Conservation (phyloP, 2,113 vertebrate species). For the Labrus mixtus region DNA sequence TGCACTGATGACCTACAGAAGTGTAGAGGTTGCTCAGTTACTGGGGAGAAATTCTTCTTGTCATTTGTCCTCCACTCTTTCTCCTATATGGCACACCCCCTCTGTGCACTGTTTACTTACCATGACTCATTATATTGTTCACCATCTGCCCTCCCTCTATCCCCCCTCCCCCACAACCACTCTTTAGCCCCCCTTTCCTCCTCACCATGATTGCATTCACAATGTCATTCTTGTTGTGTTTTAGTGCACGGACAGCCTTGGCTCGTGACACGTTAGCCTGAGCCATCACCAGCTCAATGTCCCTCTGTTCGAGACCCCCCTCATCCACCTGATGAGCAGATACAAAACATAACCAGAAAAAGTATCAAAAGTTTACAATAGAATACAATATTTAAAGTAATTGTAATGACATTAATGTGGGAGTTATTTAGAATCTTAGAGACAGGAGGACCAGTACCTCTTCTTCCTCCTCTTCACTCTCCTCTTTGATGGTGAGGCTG, state of each 20-base stretch:
- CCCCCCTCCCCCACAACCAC: background rate
- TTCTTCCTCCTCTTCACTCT: conserved; percentile 93
- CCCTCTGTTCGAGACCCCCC: conserved; percentile 91
- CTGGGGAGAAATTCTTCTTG: conserved; percentile 47
- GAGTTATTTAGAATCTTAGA: background rate
- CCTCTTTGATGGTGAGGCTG: conserved; percentile 89
- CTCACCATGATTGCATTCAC: conserved; percentile 99
- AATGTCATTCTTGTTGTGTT: conserved; percentile 98
- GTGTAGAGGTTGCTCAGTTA: conserved; percentile 42
- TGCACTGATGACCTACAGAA: conserved; percentile 22
- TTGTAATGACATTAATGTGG: background rate
- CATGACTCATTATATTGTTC: conserved; percentile 69
- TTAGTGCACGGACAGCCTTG: conserved; percentile 92
- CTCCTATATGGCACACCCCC: conserved; percentile 1
- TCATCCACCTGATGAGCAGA: conserved; percentile 87
- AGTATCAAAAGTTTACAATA: background rate
- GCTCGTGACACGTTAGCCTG: conserved; percentile 95
- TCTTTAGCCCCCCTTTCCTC: conserved; percentile 1
- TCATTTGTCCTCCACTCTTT: conserved; percentile 50
- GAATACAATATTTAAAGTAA: background rate
- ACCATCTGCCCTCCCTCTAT: conserved; percentile 52
- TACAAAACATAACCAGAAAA: background rate
- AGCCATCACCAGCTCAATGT: conserved; percentile 98
- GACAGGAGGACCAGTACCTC: conserved; percentile 49
- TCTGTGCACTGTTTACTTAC: conserved; percentile 15